phyloP scores from a whole-genome alignment of 1,140 invertebrate species.

The Drosophila parabipectinata region DNA sequence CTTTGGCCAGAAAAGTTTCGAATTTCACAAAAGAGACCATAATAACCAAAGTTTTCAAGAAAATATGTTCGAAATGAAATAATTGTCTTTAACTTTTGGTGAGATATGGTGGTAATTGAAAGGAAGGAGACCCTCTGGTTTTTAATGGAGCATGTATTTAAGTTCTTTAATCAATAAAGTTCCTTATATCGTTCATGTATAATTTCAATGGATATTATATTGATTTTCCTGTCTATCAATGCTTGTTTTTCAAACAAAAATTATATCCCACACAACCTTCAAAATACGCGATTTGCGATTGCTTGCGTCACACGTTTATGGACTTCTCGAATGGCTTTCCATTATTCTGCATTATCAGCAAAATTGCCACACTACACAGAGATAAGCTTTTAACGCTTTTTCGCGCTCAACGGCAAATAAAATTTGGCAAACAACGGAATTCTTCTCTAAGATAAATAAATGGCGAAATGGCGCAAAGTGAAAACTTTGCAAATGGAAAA shows the following conservation, averaged over 20 bases:
- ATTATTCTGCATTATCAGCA: slow-evolving; percentile 42
- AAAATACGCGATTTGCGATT: slow-evolving; percentile 7
- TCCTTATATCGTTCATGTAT: neutral
- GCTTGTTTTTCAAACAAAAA: neutral
- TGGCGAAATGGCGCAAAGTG: slow-evolving; percentile 2
- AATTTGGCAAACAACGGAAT: neutral
- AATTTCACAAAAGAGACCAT: slow-evolving; percentile 7
- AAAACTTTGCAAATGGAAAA: neutral
- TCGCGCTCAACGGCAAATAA: slow-evolving; percentile 6
- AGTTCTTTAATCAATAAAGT: too few species aligned
- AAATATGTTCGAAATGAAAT: slow-evolving; percentile 18
- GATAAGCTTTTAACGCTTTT: slow-evolving; percentile 26
- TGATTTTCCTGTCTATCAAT: neutral
- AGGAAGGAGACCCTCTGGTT: too few species aligned
- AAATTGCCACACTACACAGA: slow-evolving; percentile 4
- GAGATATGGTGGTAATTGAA: neutral
- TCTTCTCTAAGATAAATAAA: slow-evolving; percentile 23
- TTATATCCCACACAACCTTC: too few species aligned
- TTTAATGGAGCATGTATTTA: neutral
- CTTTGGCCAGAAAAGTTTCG: slow-evolving; percentile 8
- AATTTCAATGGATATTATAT: neutral
- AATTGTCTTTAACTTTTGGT: neutral
- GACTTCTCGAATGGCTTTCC: slow-evolving; percentile 2
- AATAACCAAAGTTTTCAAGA: slow-evolving; percentile 1
- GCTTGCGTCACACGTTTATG: slow-evolving; percentile 28